phyloP scores from a whole-genome alignment of 2,888 invertebrate genomes.

The Drosophila rellima region DNA sequence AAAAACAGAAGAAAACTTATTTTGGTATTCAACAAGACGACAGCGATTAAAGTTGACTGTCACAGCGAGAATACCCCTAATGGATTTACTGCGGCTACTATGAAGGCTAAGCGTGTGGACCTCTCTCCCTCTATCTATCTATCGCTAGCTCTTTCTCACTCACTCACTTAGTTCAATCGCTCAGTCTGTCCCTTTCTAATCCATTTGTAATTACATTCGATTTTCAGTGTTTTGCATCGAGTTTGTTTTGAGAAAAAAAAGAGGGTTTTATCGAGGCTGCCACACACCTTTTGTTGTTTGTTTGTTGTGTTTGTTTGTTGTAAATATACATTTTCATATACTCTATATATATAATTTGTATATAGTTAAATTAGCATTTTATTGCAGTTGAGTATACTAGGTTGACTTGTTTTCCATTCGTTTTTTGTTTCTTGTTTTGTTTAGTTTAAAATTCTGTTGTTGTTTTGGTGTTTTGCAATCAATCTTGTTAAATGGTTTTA shows the following conservation, averaged over 20 bases:
- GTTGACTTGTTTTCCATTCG: slow-evolving; percentile 62
- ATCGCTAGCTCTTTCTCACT: not conserved
- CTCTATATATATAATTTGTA: slow-evolving; percentile 64
- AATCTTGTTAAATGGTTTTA: slow-evolving; percentile 16
- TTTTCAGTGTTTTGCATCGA: not conserved
- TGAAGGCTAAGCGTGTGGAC: slow-evolving; percentile 51
- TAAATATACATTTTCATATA: slow-evolving; percentile 74
- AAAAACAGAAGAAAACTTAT: slow-evolving; percentile 34
- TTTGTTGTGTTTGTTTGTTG: slow-evolving; percentile 44
- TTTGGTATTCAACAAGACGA: slow-evolving; percentile 37
- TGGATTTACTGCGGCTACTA: slow-evolving; percentile 44
- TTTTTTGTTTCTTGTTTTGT: slow-evolving; percentile 19
- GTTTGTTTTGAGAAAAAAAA: slow-evolving; percentile 13
- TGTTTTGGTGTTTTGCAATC: slow-evolving; percentile 28
- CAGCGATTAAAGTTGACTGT: slow-evolving; percentile 33
- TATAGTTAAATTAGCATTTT: slow-evolving; percentile 71
- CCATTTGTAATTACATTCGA: slow-evolving; percentile 16
- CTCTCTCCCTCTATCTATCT: slow-evolving; percentile 10
- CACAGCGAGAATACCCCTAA: slow-evolving; percentile 48
- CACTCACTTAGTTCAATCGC: too few species aligned
- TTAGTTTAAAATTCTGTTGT: slow-evolving; percentile 21
- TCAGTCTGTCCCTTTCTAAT: slow-evolving; percentile 13
- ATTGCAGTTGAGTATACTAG: slow-evolving; percentile 78
- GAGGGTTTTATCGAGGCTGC: slow-evolving; percentile 12
- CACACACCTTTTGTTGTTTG: slow-evolving; percentile 41